Evolutionary conservation across 2,888 invertebrate genomes (phyloP).

Genomic region (Himalopsyche anomala): DNA sequence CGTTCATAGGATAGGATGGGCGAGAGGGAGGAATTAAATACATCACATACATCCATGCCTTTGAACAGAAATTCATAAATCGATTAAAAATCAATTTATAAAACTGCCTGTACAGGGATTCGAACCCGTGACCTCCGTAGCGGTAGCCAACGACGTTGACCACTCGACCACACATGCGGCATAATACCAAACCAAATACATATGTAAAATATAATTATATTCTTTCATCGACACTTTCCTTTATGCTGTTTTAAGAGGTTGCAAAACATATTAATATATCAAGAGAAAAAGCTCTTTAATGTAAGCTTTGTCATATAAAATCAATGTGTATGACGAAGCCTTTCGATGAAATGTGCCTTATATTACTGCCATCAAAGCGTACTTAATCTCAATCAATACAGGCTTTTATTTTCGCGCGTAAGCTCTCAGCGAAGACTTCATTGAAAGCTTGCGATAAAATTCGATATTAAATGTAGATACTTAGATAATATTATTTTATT

Average conservation of each 20-base stretch:
- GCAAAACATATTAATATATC: background rate
- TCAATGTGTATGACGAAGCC: conserved; percentile 14
- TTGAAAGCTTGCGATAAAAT: conserved; percentile 37
- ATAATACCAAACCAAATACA: too few species aligned
- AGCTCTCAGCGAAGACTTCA: conserved; percentile 13
- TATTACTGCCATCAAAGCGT: conserved; percentile 37
- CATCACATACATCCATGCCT: too few species aligned
- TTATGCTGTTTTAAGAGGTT: background rate
- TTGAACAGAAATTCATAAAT: too few species aligned
- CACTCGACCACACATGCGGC: too few species aligned
- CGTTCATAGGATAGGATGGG: too few species aligned
- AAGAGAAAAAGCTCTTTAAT: background rate
- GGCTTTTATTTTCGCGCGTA: conserved; percentile 39
- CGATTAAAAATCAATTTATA: too few species aligned
- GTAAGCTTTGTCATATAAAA: conserved; percentile 17
- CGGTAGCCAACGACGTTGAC: too few species aligned
- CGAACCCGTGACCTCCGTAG: too few species aligned
- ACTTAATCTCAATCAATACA: conserved; percentile 40
- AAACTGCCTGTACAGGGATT: too few species aligned
- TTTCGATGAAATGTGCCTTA: conserved; percentile 37
- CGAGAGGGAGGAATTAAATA: too few species aligned
- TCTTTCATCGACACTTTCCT: background rate
- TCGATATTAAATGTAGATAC: conserved; percentile 40
- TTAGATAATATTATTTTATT: conserved; percentile 9
- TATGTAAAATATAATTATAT: background rate